Evolutionary conservation across 2,113 vertebrate species (phyloP).

Genomic region (Solea solea): DNA sequence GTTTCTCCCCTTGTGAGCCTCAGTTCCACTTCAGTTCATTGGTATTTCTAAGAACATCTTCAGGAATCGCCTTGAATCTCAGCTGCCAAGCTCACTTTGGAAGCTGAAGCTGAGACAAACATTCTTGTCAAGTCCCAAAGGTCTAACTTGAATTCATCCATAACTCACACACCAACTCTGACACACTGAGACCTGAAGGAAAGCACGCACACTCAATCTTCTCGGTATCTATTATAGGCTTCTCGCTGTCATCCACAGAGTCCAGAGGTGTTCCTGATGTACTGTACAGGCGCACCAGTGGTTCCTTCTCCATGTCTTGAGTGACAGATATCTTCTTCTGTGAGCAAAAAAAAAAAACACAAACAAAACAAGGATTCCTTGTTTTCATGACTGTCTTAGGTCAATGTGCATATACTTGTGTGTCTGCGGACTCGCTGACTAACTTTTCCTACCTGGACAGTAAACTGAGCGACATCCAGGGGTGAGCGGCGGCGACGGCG

Average conservation of each 20-base stretch:
- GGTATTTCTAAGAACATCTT: conserved; percentile 27
- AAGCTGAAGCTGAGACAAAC: conserved; percentile 70
- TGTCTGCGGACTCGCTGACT: conserved; percentile 20
- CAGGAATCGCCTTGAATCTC: conserved; percentile 36
- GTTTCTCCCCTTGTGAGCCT: neutral
- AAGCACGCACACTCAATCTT: conserved; percentile 26
- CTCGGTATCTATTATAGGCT: conserved; percentile 13
- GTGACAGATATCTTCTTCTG: conserved; percentile 37
- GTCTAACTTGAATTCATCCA: conserved; percentile 47
- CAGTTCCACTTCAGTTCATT: conserved; percentile 10
- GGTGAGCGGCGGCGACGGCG: conserved; percentile 85
- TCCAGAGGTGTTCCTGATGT: conserved; percentile 22
- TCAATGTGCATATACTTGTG: conserved; percentile 15
- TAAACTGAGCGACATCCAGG: neutral
- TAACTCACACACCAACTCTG: conserved; percentile 35
- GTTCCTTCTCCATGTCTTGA: conserved; percentile 12
- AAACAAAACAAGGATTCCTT: conserved; percentile 15
- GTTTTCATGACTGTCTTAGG: conserved; percentile 28
- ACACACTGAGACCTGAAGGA: conserved; percentile 21
- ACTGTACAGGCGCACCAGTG: conserved; percentile 14
- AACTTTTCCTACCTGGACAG: conserved; percentile 18
- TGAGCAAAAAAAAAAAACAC: conserved; percentile 19
- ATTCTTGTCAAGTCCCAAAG: conserved; percentile 66
- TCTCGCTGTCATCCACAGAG: conserved; percentile 29
- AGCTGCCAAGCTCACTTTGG: conserved; percentile 41